Percentiles rank a stretch among this genome's conserved stretches.
phyloP scores from a whole-genome alignment of 1,140 invertebrate species.

The Hermetia illucens region DNA sequence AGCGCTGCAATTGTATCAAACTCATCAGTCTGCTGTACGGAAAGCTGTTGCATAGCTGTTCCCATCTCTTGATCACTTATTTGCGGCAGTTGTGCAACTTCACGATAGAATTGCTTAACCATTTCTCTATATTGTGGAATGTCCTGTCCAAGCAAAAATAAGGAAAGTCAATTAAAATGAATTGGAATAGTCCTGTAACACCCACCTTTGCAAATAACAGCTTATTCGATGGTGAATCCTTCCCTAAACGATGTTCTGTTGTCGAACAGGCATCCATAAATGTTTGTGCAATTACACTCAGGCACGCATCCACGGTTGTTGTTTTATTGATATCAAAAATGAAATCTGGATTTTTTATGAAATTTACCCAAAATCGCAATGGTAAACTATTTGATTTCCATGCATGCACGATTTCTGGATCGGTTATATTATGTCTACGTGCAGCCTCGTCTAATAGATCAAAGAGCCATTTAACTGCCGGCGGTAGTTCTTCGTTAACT shows the following conservation, averaged over 20 bases:
- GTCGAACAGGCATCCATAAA: constrained; percentile 92
- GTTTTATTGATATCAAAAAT: constrained; percentile 95
- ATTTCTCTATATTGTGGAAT: constrained; percentile 78
- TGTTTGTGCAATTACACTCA: constrained; percentile 90
- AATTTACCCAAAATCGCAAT: constrained; percentile 91
- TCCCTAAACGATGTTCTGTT: constrained; percentile 74
- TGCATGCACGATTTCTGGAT: constrained; percentile 83
- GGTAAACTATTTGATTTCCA: constrained; percentile 96
- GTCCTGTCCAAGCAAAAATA: constrained; percentile 35
- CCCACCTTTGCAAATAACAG: constrained; percentile 75
- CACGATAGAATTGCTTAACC: constrained; percentile 75
- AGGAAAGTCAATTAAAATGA: constrained; percentile 4
- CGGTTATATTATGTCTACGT: constrained; percentile 62
- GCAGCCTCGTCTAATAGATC: constrained; percentile 88
- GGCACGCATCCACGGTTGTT: constrained; percentile 75
- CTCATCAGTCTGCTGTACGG: constrained; percentile 70
- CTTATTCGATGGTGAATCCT: constrained; percentile 92
- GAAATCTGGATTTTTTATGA: constrained; percentile 94
- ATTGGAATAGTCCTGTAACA: constrained; percentile 7
- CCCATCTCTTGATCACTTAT: constrained; percentile 88
- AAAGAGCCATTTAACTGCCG: constrained; percentile 90
- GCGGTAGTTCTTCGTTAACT: constrained; percentile 77
- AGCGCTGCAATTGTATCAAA: constrained; percentile 82
- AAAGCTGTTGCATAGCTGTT: constrained; percentile 81
- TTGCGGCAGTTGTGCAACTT: constrained; percentile 68